Base-by-base conservation (phyloP, 2,113 vertebrate species). In the Triplophysa tibetana region DNA sequence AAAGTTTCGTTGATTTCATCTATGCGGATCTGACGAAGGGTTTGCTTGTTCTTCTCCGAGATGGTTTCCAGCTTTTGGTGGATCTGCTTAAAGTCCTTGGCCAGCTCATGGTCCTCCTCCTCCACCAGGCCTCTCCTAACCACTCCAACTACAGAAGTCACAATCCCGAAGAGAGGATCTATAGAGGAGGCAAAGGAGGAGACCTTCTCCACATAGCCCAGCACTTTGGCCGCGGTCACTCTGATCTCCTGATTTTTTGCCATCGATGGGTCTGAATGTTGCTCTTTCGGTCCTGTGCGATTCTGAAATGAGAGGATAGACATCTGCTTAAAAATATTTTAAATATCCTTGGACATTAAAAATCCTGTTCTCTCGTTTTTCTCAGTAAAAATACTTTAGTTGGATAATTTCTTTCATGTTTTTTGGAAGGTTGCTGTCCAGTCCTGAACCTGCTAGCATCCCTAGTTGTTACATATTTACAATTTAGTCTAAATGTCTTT, bases 161-260 rank as follows among this genome's bases (percentile, higher is more conserved):
- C 91, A 0, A 94, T 85, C 67, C 93, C 92, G 12, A 86, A 86
- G 61, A 94, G 84, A 38, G 93, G 93, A 79, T 94, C 87, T 16
- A 94, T 90, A 73, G 92, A 93, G 29, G 92, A 88, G 70, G 92
- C 92, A 4, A 94, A 94, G 12, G 90, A 91, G 48, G 93, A 88
- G 26, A 93, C 86, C 67, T 93, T 93, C 87, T 94, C 93, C 80
- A 94, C 89, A 0, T 86, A 92, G 67, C 64, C 65, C 81, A 94
- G 79, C 72, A 92, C 90, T 83, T 87, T 92, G 38, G 13, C 89
- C 10, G 84, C 88, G 0, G 88, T 90, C 86, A 87, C 84, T 83
- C 87, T 92, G 50, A 86, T 80, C 50, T 86, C 76, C 19, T 80
- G 72, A 52, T 86, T 86, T 21, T 83, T 77, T 26, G 90, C 92